Evolutionary conservation across 2,888 invertebrate genomes (phyloP), one percentile per base, ranked within the genome.

Genomic region (Hypselothyrea guttata): DNA sequence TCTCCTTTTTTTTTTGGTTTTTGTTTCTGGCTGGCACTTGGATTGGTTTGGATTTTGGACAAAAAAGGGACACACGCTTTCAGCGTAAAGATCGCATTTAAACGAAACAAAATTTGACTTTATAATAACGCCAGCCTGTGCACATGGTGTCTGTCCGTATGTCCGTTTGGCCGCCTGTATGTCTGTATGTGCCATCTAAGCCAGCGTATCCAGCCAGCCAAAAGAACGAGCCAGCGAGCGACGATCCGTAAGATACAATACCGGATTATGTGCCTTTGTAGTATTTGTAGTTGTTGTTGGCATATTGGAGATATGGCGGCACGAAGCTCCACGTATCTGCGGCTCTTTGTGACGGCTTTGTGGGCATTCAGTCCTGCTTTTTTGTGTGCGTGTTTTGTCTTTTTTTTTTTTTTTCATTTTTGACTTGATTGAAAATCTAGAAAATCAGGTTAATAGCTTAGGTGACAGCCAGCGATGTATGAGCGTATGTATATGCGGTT

Each of bases 371-470:
- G 62, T 76, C 22, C 71, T 70, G 52, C 75, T 62, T 65, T 60
- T 9, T 55, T 70, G 75, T 74, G 46, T 73, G 70, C 69, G 74
- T 64, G 61, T 75, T 65, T 74, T 75, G 71, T 75, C 61, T 66
- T 62, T 52, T 37, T 30, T 16, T 16, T 16, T 38, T 12, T 38
- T 8, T 56, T 64, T 52, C 53, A 45, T 44, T 84, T 76, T 73
- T 68, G 79, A 82, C 75, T 86, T 87, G 86, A 86, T 86, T 86
- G 86, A 87, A 86, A 87, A 87, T 86, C 82, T 87, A 71, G 86
- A 86, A 87, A 86, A 86, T 86, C 86, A 86, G 86, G 86, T 86
- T 86, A 86, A 86, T 86, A 86, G 86, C 86, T 86, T 73, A 74
- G 87, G 86, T 86, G 86, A 86, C 86, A 86, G 87, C 82, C 84